These are phyloP conservation scores for Apotomis capreana DNA, from an alignment of 2,888 invertebrate species.

Conservation along the genomic window DNA sequence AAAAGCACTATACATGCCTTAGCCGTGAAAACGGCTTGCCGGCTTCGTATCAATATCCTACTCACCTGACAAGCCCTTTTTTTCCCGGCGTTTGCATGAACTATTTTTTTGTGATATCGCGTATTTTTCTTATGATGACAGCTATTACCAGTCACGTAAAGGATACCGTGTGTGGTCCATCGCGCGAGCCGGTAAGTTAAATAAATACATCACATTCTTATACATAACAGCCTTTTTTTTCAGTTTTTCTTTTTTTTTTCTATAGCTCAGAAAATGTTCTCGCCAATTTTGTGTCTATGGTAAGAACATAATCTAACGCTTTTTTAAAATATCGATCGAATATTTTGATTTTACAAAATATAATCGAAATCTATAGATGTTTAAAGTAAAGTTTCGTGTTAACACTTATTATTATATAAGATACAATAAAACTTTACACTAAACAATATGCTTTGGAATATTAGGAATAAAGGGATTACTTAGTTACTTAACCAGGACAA, in stretches of 20 bases:
- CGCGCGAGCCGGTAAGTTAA: conserved; percentile 69
- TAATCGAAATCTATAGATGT: conserved; percentile 7
- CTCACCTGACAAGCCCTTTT: no score
- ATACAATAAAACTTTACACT: conserved; percentile 16
- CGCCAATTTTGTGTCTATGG: conserved; percentile 2
- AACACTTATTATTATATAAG: not conserved
- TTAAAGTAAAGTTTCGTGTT: conserved; percentile 11
- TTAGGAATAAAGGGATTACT: conserved; percentile 16
- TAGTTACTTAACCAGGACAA: not conserved
- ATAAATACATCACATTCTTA: conserved; percentile 74
- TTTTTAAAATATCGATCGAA: conserved; percentile 25
- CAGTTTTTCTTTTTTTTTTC: conserved; percentile 60
- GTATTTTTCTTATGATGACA: not conserved
- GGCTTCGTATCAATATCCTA: no score
- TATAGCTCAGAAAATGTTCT: conserved; percentile 42
- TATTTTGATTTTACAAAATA: conserved; percentile 27
- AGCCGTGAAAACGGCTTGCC: no score
- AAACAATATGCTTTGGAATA: not conserved
- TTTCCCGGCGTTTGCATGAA: no score
- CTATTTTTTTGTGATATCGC: not conserved
- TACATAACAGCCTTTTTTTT: conserved; percentile 76
- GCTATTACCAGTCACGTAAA: not conserved
- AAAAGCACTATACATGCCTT: no score
- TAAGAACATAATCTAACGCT: conserved; percentile 26
- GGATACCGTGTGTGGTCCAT: conserved; percentile 55